Evolutionary conservation across 1,140 invertebrate genomes (phyloP), one percentile per base, ranked within the genome.

Genomic region (Drosophila lini): DNA sequence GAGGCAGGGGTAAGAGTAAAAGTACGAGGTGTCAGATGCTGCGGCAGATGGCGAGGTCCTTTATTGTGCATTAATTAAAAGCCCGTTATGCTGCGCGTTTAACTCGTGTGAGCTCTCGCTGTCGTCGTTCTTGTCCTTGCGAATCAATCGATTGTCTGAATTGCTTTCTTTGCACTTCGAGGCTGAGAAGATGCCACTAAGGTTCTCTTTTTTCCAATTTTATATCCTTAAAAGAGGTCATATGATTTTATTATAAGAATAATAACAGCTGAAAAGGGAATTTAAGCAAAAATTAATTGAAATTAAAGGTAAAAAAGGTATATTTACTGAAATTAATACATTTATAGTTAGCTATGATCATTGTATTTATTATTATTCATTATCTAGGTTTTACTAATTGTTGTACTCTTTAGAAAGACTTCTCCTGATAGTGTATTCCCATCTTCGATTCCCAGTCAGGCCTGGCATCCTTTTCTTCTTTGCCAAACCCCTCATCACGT

Each of bases 61-160:
- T 73, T 89, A 80, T 83, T 77, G 73, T 86, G 83, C 83, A 88
- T 86, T 85, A 85, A 86, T 86, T 86, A 88, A 86, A 86, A 79
- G 70, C 71, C 65, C 78, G 74, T 76, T 86, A 74, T 88, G 76
- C 68, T 76, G 52, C 44, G 67, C 71, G 78, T 77, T 71, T 80
- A 85, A 78, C 64, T 52, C 15, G 44, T 42, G 36, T 11, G 19
- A 31, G 32, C 44, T 59, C 41, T 67, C 22, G 56, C 31, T 48
- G 59, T 19, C 61, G 15, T 48, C 16, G 25, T 45, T 57, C 47
- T 64, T 71, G 84, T 86, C 83, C 83, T 88, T 86, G 83, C 61
- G 47, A 65, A 83, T 83, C 80, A 83, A 88, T 86, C 80, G 83
- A 88, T 88, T 86, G 83, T 76, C 73, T 64, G 45, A 79, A 71